Evolutionary conservation across 2,113 vertebrate genomes (phyloP).

Genomic region (Turdus rufiventris): DNA sequence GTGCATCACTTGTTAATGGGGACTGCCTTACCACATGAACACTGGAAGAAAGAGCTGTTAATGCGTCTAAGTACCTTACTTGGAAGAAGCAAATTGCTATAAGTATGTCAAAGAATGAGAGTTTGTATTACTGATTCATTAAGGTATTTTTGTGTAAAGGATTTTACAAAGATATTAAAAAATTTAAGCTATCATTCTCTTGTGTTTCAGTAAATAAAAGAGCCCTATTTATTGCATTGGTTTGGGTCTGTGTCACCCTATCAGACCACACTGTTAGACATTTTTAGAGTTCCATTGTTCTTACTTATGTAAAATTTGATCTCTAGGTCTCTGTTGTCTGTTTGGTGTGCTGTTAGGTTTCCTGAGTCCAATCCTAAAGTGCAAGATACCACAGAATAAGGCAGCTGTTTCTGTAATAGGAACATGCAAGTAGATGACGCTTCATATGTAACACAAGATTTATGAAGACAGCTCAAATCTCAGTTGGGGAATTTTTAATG

Average conservation of each 20-base stretch:
- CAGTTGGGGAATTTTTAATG: neutral
- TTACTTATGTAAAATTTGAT: neutral
- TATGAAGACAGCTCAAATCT: neutral
- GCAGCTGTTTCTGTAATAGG: neutral
- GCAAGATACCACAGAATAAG: neutral
- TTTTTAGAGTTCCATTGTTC: neutral
- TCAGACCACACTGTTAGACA: neutral
- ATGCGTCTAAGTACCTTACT: neutral
- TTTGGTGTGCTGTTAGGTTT: neutral
- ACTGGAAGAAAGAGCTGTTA: neutral
- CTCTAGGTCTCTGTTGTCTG: neutral
- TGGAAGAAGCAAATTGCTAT: neutral
- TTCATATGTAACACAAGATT: neutral
- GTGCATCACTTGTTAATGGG: neutral
- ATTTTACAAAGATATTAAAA: neutral
- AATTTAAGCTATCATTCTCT: neutral
- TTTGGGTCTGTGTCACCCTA: neutral
- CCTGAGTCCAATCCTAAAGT: neutral
- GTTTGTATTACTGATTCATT: neutral
- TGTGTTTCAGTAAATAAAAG: neutral
- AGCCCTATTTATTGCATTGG: neutral
- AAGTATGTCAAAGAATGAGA: neutral
- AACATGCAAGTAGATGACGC: neutral
- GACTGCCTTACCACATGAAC: neutral
- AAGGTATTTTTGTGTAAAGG: neutral